Evolutionary conservation across 1,140 invertebrate species (phyloP).

Genomic region (Psix sp.): DNA sequence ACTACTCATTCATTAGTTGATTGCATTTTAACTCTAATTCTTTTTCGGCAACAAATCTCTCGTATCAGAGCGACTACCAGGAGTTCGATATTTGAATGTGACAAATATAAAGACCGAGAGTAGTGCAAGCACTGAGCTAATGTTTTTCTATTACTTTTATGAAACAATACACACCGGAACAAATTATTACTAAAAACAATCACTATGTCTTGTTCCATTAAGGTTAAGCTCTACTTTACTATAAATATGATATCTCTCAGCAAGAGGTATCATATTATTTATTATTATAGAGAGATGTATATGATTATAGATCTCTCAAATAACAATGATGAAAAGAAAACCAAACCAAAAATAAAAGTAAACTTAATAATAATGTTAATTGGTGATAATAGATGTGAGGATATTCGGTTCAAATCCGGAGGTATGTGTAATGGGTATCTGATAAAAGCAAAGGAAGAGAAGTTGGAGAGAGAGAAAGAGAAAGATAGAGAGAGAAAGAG

Average conservation of each 20-base stretch:
- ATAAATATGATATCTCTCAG: no score
- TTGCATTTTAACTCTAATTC: background rate
- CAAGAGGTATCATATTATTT: no score
- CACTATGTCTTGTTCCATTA: no score
- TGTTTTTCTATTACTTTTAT: no score
- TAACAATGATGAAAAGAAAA: slow-evolving; percentile 7
- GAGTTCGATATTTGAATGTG: background rate
- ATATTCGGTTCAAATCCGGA: slow-evolving; percentile 30
- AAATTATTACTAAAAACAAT: no score
- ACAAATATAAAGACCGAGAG: no score
- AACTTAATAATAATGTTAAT: slow-evolving; percentile 31
- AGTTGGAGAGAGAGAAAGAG: slow-evolving; percentile 10
- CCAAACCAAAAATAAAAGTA: slow-evolving; percentile 22
- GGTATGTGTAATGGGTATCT: slow-evolving; percentile 71
- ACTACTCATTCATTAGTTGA: background rate
- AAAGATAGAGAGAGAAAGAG: slow-evolving; percentile 12
- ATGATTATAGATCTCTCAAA: background rate
- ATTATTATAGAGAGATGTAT: background rate
- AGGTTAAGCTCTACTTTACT: no score
- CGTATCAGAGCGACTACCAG: background rate
- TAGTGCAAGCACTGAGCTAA: no score
- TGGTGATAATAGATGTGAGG: slow-evolving; percentile 37
- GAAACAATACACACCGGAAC: no score
- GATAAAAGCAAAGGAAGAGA: slow-evolving; percentile 60
- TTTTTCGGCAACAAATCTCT: background rate